Base-by-base conservation (phyloP, 2,888 invertebrate species). In the Caenorhabditis sulstoni region DNA sequence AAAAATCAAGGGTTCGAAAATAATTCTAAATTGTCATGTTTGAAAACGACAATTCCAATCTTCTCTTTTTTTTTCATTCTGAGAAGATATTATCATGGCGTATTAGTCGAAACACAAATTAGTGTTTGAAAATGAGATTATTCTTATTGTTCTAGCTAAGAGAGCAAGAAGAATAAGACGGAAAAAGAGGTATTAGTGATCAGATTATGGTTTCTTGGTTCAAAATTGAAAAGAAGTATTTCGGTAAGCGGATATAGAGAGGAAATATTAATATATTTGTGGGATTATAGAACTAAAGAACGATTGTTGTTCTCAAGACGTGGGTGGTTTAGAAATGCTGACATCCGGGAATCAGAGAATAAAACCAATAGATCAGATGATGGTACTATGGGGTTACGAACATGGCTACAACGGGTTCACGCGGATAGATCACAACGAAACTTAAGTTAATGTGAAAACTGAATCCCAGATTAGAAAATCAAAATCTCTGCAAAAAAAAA, bases 201-300 rank as follows among this genome's bases (percentile, higher is more conserved):
- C 53, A 61, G 61, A 61, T 59, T 61, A 66, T 66, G 37, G 41
- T 45, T 23, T 20, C 22, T 3, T 12, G 58, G 11, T n/a, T 8
- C 12, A 18, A 35, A 55, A 22, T 41, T 20, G 35, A 20, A 12
- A 20, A 41, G 37, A 35, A 2, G 23, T 70, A 61, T 70, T 70
- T 47, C 23, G 53, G 53, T 70, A 22, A 37, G 20, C 14, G 44
- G 44, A 45, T 20, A 16, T 3, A 5, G 23, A 44, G 12, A n/a
- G n/a, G n/a, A 50, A 14, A 35, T 7, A 29, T 29, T 29, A 29
- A 5, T 29, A 29, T 29, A 29, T 29, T 52, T 29, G 45, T 41
- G 53, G 62, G 62, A 71, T 71, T 71, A 71, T 3, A 18, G n/a
- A 62, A 71, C 71, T 71, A 62, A 61, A 61, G 49, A 71, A 39